These are phyloP conservation scores for Spinibarbus caldwelli DNA, from an alignment of 2,797 vertebrate genomes.

Conservation along the genomic window DNA sequence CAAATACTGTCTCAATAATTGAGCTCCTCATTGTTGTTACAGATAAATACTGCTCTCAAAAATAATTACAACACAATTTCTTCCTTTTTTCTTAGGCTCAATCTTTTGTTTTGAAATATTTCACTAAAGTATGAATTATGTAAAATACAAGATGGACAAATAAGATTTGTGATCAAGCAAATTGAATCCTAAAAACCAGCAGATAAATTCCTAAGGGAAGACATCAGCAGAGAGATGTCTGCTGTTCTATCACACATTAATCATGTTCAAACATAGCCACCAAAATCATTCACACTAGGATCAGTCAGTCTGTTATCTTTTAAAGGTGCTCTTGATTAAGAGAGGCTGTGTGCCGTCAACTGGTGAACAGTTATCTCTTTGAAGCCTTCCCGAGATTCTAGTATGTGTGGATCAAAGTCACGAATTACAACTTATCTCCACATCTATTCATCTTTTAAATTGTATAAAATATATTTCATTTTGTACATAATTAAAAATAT, in stretches of 20 bases:
- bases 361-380: conserved; percentile 40
- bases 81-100: no score
- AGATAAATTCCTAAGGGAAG: not conserved
- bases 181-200: not conserved
- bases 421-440: not conserved
- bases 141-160: not conserved
- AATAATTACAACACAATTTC: not conserved
- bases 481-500: no score
- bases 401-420: conserved; percentile 27
- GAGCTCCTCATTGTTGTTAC: not conserved
- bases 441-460: not conserved
- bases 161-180: not conserved
- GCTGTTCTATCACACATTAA: conserved; percentile 46
- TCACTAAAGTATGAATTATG: not conserved
- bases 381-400: conserved; percentile 11
- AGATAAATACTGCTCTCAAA: not conserved
- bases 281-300: conserved; percentile 20
- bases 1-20: not conserved
- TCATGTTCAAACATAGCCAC: conserved; percentile 39
- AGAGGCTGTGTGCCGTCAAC: conserved; percentile 34
- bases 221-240: conserved; percentile 7
- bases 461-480: not conserved
- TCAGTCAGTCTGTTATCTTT: conserved; percentile 40
- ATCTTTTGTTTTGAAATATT: no score
- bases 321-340: conserved; percentile 56